Evolutionary conservation across 2,888 invertebrate species (phyloP).

Genomic region (Erebia aethiops): DNA sequence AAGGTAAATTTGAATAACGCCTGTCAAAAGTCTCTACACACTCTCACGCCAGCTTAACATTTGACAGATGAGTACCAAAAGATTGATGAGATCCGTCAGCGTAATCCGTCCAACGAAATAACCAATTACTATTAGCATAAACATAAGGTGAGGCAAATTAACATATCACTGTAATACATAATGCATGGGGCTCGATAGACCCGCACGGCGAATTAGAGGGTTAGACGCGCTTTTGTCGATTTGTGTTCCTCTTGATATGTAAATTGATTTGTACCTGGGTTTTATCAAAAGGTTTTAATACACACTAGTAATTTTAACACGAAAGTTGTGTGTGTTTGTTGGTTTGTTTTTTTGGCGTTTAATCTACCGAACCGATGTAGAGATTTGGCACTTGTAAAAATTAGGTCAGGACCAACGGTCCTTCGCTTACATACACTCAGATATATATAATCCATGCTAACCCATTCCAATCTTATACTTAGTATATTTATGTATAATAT

Average conservation of each 20-base stretch:
- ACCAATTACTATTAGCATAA: slow-evolving; percentile 81
- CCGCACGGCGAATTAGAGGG: slow-evolving; percentile 60
- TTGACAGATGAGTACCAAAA: slow-evolving; percentile 63
- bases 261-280: slow-evolving; percentile 56
- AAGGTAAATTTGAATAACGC: no score
- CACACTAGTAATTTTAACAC: neutral
- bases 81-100: slow-evolving; percentile 57
- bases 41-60: slow-evolving; percentile 54
- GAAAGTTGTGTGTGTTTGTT: neutral
- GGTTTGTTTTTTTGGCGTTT: neutral
- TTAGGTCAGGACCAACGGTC: no score
- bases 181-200: slow-evolving; percentile 67
- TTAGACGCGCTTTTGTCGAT: slow-evolving; percentile 50
- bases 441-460: no score
- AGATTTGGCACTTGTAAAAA: no score
- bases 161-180: slow-evolving; percentile 73
- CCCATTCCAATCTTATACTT: no score
- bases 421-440: no score
- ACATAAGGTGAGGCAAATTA: slow-evolving; percentile 76
- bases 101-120: slow-evolving; percentile 74
- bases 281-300: slow-evolving; percentile 35
- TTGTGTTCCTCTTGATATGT: slow-evolving; percentile 52
- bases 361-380: neutral
- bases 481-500: no score
- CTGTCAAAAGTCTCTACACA: slow-evolving; percentile 29